Evolutionary conservation across 2,113 vertebrate genomes (phyloP), one percentile per base, ranked within the genome.

Genomic region (Hemibagrus wyckioides): DNA sequence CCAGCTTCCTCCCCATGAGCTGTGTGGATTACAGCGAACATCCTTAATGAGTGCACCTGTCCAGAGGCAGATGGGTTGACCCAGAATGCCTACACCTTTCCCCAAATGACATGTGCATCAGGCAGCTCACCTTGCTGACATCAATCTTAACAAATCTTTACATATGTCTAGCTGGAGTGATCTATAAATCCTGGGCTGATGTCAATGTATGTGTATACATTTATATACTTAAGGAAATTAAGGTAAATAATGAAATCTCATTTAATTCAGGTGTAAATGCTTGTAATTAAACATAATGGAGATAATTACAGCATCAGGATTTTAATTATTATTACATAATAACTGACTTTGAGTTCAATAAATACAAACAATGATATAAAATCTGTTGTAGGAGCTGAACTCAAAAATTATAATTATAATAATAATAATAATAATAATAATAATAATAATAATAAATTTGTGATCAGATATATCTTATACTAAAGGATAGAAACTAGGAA

Each of bases 1-100:
- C 54, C 63, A 84, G 85, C 41, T 88, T 84, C 41, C 75, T 50
- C 39, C 33, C 30, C 30, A 41, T 73, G 82, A 82, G 85, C 28
- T 41, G 52, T 80, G 41, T 54, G 57, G 33, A 89, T 48, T 80
- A 69, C 54, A 73, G 28, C 50, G 82, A 79, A 67, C 3, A 52
- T 52, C 71, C 44, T 73, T 77, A 83, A 88, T 28, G 82, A 56
- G 50, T n/a, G 54, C 75, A 73, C 59, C 48, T 85, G 63, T 59
- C 76, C 65, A 61, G 15, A 73, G 65, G 41, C 88, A 84, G 82
- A 87, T 84, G 73, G 61, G 63, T 61, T 75, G 63, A 86, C 85
- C 79, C 71, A 69, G 33, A 67, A 83, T 59, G 21, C 48, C 57
- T 52, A 67, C 30, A 3, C 28, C 14, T 54, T 65, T 30, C 15